Conservation (phyloP, 2,113 vertebrate genomes). For the Chrysemys picta region DNA sequence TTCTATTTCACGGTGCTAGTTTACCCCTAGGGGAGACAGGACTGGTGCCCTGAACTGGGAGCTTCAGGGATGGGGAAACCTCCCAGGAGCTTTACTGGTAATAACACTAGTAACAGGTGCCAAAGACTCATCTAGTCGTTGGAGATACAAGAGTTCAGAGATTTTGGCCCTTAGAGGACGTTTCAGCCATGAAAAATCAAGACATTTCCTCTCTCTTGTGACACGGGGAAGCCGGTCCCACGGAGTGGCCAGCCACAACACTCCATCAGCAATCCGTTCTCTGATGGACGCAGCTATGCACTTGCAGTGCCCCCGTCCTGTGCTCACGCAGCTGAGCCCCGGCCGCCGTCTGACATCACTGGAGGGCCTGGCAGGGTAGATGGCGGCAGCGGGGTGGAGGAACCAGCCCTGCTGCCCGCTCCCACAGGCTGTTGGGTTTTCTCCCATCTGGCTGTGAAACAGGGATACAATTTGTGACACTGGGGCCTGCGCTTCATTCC, state of each 20-base stretch:
- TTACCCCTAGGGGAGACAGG: rapidly evolving
- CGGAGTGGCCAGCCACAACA: background rate
- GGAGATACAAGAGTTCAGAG: background rate
- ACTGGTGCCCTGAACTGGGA: background rate
- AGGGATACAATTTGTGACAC: background rate
- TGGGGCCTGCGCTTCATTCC: rapidly evolving
- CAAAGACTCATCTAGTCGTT: rapidly evolving
- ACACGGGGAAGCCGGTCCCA: too few relatives aligned
- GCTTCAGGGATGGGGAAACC: background rate
- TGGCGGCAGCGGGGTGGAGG: too few relatives aligned
- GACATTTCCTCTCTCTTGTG: rapidly evolving
- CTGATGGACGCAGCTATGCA: too few relatives aligned
- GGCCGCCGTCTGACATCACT: too few relatives aligned
- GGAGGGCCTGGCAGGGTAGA: background rate
- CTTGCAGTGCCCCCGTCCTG: too few relatives aligned
- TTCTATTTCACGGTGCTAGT: rapidly evolving
- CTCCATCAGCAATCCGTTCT: rapidly evolving
- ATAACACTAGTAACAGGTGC: background rate
- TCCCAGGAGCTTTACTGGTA: background rate
- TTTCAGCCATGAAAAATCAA: background rate
- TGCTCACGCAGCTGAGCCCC: too few relatives aligned
- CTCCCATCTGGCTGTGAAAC: rapidly evolving
- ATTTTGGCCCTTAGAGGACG: background rate
- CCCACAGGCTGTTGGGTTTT: background rate
- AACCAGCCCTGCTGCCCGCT: background rate